Conservation (phyloP, 2,797 vertebrate genomes). For the Triplophysa yarkandensis region DNA sequence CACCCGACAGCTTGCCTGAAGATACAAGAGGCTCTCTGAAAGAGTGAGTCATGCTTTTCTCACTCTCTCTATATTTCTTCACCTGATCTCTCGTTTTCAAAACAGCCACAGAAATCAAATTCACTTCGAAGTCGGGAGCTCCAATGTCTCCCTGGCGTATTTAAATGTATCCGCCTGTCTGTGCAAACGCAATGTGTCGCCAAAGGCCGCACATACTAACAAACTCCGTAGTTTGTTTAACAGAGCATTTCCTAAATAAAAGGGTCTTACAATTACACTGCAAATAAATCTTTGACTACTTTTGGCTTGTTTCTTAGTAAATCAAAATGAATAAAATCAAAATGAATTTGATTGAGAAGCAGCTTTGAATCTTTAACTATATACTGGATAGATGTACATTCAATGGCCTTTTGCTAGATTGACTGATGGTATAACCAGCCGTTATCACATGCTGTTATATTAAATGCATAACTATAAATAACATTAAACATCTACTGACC, state of each 20-base stretch:
- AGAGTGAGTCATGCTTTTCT: conserved; percentile 54
- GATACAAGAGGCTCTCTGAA: conserved; percentile 46
- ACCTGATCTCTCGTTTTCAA: conserved; percentile 33
- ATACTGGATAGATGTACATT: no score
- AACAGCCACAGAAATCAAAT: conserved; percentile 24
- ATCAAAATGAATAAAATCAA: no score
- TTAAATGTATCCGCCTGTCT: background rate
- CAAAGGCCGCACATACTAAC: background rate
- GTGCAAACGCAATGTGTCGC: background rate
- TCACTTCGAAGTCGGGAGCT: conserved; percentile 14
- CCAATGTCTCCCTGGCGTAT: background rate
- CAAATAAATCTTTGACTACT: no score
- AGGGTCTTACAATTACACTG: no score
- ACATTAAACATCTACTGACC: conserved; percentile 23
- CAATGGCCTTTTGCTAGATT: background rate
- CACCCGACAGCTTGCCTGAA: conserved; percentile 48
- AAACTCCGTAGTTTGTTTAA: no score
- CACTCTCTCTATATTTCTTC: conserved; percentile 32
- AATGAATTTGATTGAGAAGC: no score
- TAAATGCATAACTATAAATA: conserved; percentile 34
- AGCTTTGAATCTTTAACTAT: no score
- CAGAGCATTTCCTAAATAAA: background rate
- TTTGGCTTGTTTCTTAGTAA: no score
- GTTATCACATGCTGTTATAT: conserved; percentile 1
- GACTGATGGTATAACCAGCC: background rate